Base-by-base conservation (phyloP, 2,888 invertebrate genomes). In the Xylophagus ater region DNA sequence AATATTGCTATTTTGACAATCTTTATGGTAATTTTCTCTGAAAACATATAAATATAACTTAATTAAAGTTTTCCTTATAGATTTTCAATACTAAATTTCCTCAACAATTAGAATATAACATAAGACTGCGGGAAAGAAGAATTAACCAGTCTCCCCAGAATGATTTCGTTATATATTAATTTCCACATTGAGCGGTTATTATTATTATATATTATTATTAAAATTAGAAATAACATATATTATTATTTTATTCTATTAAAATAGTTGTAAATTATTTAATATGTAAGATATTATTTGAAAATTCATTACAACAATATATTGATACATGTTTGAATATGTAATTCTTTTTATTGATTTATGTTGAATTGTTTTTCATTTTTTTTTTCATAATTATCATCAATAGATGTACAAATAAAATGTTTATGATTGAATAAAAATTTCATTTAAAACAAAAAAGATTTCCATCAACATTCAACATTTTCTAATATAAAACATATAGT, bases 281-380 rank as follows among this genome's bases (percentile, higher is more conserved):
- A 37, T 74, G 77, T 52, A 78, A 81, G 56, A 62, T 76, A 45
- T 74, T 74, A 46, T 59, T 81, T 24, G 71, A 74, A 45, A 78
- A 83, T 65, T 74, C 75, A 43, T 69, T 87, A 34, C 76, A 80
- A 53, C 78, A 82, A 60, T 86, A 84, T 59, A 74, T 84, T 29
- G 85, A 87, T 57, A 67, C 86, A 13, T 87, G 87, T 55, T 84
- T 86, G 1, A 68, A n/a, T n/a, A n/a, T n/a, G n/a, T n/a, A n/a
- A n/a, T n/a, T n/a, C n/a, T n/a, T n/a, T n/a, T n/a, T n/a, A n/a
- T n/a, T n/a, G n/a, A n/a, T n/a, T n/a, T n/a, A n/a, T n/a, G n/a
- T n/a, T n/a, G n/a, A n/a, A n/a, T n/a, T n/a, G n/a, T n/a, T n/a
- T n/a, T n/a, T n/a, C n/a, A n/a, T n/a, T n/a, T n/a, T n/a, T n/a